These are phyloP conservation scores for Tapera naevia DNA, from an alignment of 2,797 vertebrate species.

Conservation along the genomic window DNA sequence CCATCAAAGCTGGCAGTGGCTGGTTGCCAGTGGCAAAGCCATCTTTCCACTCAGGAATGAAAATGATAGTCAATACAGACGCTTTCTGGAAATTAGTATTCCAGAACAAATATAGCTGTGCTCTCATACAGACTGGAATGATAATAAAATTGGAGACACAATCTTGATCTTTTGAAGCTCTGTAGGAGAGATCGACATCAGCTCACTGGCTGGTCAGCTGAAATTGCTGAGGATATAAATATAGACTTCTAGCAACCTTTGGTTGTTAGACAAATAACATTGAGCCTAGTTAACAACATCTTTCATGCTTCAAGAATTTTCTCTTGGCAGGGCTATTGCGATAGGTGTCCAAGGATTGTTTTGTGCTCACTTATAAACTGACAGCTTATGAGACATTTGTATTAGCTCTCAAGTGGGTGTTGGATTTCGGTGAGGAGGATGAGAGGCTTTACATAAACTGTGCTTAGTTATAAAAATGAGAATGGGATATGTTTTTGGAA, in stretches of 20 bases:
- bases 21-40: not conserved
- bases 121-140: not conserved
- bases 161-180: not conserved
- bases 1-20: not conserved
- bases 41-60: not conserved
- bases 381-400: not conserved
- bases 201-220: not conserved
- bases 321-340: not conserved
- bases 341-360: not conserved
- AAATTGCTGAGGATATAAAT: constrained; percentile 32
- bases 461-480: not conserved
- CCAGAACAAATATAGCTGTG: not conserved
- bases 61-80: not conserved
- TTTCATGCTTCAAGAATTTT: constrained; percentile 34
- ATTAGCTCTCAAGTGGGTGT: not conserved
- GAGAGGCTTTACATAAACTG: not conserved
- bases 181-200: not conserved
- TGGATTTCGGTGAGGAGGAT: not conserved
- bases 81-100: not conserved
- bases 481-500: not conserved
- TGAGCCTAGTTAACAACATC: not conserved
- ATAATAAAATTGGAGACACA: not conserved
- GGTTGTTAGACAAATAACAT: not conserved
- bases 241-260: constrained; percentile 21
- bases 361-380: not conserved